These are phyloP conservation scores for Oscheius sp. DNA, from an alignment of 1,140 invertebrate genomes.

Conservation along the genomic window DNA sequence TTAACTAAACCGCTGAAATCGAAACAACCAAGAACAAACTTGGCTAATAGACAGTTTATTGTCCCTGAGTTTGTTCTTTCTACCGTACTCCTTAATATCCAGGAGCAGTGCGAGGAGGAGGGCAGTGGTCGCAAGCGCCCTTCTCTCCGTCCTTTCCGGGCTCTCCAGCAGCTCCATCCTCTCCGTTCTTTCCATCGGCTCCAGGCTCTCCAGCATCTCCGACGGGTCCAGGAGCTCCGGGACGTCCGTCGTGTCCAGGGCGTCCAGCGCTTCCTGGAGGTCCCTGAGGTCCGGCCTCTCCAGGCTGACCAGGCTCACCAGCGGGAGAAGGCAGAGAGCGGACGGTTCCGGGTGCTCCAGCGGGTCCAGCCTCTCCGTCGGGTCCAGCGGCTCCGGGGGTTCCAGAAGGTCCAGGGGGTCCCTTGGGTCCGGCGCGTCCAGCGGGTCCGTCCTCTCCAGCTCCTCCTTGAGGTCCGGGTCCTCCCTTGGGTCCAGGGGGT, in stretches of 20 bases:
- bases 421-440: constrained; percentile 31
- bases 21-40: too few species aligned
- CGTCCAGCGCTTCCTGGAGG: not conserved
- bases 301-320: not conserved
- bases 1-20: too few species aligned
- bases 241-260: not conserved
- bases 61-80: too few species aligned
- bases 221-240: not conserved
- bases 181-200: not conserved
- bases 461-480: constrained; percentile 30
- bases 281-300: not conserved
- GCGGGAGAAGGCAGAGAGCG: constrained; percentile 23
- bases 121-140: constrained; percentile 38
- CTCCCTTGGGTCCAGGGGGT: constrained; percentile 34
- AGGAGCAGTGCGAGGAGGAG: constrained; percentile 33
- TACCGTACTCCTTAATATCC: too few species aligned
- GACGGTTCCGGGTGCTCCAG: constrained; percentile 24
- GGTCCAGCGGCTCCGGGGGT: constrained; percentile 34
- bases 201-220: not conserved
- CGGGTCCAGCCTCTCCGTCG: constrained; percentile 26
- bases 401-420: constrained; percentile 34
- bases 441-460: constrained; percentile 28
- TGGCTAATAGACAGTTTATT: too few species aligned
- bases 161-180: constrained; percentile 30
- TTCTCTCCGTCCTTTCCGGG: constrained; percentile 36